phyloP scores from a whole-genome alignment of 2,888 invertebrate species.

The Synergus umbraculus region DNA sequence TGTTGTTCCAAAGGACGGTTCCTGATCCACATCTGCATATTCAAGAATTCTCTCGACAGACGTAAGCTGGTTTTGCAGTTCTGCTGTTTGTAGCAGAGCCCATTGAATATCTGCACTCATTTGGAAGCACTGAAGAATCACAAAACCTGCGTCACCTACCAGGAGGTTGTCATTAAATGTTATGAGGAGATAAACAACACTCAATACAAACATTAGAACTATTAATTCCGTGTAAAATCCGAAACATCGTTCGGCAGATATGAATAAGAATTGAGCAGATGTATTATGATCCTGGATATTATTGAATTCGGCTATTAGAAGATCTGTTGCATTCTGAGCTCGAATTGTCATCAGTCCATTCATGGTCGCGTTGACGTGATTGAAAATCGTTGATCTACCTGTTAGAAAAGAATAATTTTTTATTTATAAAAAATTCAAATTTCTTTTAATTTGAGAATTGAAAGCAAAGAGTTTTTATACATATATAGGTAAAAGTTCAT shows the following conservation, averaged over 20 bases:
- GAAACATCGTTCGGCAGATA: too few species aligned
- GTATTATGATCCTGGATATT: not conserved
- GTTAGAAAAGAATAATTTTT: not conserved
- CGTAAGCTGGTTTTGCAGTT: slow-evolving; percentile 82
- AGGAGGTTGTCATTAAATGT: not conserved
- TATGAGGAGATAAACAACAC: too few species aligned
- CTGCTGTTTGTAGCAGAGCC: slow-evolving; percentile 85
- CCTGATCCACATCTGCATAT: slow-evolving; percentile 81
- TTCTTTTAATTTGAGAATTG: too few species aligned
- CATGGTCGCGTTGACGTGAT: slow-evolving; percentile 30
- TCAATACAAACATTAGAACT: too few species aligned
- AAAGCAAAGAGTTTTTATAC: too few species aligned
- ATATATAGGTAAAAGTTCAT: slow-evolving; percentile 76
- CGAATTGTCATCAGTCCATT: slow-evolving; percentile 51
- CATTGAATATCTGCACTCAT: slow-evolving; percentile 80
- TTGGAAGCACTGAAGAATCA: slow-evolving; percentile 79
- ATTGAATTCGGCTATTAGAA: not conserved
- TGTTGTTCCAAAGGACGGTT: slow-evolving; percentile 77
- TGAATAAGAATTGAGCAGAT: not conserved
- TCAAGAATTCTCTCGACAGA: slow-evolving; percentile 87
- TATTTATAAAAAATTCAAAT: not conserved
- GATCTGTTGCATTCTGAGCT: not conserved
- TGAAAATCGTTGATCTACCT: not conserved
- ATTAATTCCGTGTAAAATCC: too few species aligned
- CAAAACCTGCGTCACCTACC: slow-evolving; percentile 79